A percentile compares a stretch with the other conserved stretches of the same genome.
Evolutionary conservation across 2,113 vertebrate species (phyloP).

Genomic region (Dicerorhinus sumatrensis): DNA sequence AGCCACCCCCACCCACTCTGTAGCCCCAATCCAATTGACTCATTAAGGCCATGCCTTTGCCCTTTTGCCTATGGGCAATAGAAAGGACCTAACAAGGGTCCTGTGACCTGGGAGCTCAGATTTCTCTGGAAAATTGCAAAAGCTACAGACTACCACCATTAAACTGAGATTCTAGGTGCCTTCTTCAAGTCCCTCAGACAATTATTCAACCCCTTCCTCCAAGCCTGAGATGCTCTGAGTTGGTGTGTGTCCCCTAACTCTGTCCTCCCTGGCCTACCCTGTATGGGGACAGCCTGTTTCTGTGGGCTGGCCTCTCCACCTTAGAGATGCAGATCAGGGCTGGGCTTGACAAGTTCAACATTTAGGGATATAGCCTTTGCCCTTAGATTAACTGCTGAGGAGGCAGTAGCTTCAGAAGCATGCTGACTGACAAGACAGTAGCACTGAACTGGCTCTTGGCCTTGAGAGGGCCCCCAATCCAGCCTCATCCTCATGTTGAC

Average conservation of each 20-base stretch:
- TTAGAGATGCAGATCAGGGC: neutral
- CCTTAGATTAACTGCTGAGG: conserved; percentile 20
- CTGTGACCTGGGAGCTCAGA: neutral
- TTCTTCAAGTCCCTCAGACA: conserved; percentile 21
- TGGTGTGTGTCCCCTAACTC: neutral
- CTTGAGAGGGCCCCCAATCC: neutral
- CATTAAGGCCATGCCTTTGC: neutral
- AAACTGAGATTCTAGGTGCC: neutral
- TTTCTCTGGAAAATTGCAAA: conserved; percentile 17
- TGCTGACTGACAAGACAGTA: neutral
- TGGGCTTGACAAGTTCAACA: neutral
- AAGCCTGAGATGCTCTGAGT: neutral
- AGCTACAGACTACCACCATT: neutral
- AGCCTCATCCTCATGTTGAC: neutral
- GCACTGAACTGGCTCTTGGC: neutral
- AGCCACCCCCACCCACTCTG: neutral
- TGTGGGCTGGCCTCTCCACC: neutral
- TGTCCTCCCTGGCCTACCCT: neutral
- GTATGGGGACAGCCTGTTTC: neutral
- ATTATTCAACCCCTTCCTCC: neutral
- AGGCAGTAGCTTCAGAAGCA: conserved; percentile 21
- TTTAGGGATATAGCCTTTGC: neutral
- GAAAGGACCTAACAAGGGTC: neutral
- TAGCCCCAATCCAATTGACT: neutral
- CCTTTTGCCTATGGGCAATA: neutral